Conservation (phyloP, 2,888 invertebrate species). For the Xanthia togata region DNA sequence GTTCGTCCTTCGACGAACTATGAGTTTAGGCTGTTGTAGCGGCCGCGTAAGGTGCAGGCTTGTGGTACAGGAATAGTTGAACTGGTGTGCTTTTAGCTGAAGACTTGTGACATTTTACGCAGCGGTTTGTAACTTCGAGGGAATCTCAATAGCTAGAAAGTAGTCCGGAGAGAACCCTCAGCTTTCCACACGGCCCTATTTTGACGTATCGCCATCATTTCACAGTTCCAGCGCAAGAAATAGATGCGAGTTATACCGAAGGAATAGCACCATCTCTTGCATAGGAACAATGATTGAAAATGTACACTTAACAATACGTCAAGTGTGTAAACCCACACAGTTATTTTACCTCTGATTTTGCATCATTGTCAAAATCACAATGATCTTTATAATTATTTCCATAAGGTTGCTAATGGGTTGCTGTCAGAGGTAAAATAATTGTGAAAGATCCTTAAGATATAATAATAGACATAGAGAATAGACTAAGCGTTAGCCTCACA, state of each 20-base stretch:
- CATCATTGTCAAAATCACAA: background rate
- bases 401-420: background rate
- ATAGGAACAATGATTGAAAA: background rate
- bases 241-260: background rate
- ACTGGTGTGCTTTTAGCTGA: conserved; percentile 15
- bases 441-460: background rate
- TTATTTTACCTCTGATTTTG: background rate
- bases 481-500: background rate
- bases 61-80: conserved; percentile 23
- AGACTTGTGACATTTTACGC: conserved; percentile 31
- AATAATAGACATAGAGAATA: background rate
- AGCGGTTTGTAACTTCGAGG: background rate
- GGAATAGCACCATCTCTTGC: background rate
- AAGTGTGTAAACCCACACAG: background rate
- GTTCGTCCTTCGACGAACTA: conserved; percentile 87
- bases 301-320: background rate
- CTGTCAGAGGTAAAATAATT: background rate
- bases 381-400: background rate
- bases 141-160: background rate
- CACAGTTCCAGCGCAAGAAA: background rate
- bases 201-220: background rate
- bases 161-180: background rate
- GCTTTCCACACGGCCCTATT: background rate
- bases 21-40: conserved; percentile 75
- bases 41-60: conserved; percentile 56